phyloP scores from a whole-genome alignment of 1,140 invertebrate genomes.

The Brachionus sp. region DNA sequence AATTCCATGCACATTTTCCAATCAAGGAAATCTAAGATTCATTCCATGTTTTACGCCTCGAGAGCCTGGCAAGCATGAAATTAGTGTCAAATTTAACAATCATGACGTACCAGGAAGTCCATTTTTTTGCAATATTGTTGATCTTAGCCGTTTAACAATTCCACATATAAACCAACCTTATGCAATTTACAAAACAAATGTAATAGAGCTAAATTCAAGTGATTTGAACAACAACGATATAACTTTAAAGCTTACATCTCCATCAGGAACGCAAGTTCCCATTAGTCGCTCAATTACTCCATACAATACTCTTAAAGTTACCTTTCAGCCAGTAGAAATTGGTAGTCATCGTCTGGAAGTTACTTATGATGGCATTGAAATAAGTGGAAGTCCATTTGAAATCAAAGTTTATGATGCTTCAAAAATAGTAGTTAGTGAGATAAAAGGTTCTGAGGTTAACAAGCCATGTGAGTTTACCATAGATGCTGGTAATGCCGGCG shows the following conservation, averaged over 20 bases:
- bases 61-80: conserved; percentile 60
- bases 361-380: not conserved
- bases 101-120: conserved; percentile 49
- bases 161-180: conserved; percentile 42
- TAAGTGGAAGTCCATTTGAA: conserved; percentile 32
- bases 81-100: conserved; percentile 96
- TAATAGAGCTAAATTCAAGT: not conserved
- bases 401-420: conserved; percentile 36
- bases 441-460: not conserved
- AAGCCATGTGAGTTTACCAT: conserved; percentile 65
- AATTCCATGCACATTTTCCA: conserved; percentile 64
- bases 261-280: not conserved
- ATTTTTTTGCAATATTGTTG: conserved; percentile 49
- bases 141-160: conserved; percentile 49
- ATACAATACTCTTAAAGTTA: conserved; percentile 30
- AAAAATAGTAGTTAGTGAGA: conserved; percentile 18
- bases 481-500: conserved; percentile 86
- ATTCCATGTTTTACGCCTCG: conserved; percentile 54
- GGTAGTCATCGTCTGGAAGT: conserved; percentile 35
- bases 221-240: conserved; percentile 15
- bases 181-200: conserved; percentile 1
- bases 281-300: not conserved
- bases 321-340: conserved; percentile 28
- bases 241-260: not conserved
- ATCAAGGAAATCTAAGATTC: conserved; percentile 49